Evolutionary conservation across 2,113 vertebrate species (phyloP).

Genomic region (Tachuris rubrigastra): DNA sequence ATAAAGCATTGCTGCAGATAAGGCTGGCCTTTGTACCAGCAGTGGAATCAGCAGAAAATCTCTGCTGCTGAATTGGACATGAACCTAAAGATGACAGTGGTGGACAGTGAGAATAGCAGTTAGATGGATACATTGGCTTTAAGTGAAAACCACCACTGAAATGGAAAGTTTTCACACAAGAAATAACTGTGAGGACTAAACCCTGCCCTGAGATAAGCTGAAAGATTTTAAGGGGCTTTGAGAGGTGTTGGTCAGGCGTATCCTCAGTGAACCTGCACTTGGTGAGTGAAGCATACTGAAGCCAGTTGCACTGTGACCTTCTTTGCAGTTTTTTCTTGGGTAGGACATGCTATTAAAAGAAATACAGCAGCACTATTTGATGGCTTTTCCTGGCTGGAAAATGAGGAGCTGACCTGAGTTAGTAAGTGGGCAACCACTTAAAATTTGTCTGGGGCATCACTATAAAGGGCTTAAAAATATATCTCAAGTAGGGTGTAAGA

Average conservation of each 20-base stretch:
- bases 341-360: background rate
- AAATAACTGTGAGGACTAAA: background rate
- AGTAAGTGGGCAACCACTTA: background rate
- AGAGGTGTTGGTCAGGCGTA: background rate
- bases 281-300: background rate
- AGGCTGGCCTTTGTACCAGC: background rate
- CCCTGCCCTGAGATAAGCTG: background rate
- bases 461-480: background rate
- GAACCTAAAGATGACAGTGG: background rate
- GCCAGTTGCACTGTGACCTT: rapidly evolving
- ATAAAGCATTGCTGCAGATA: background rate
- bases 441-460: background rate
- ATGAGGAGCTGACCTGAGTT: background rate
- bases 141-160: background rate
- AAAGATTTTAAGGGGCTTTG: background rate
- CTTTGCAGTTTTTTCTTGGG: background rate
- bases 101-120: background rate
- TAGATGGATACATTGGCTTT: background rate
- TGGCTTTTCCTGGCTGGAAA: background rate
- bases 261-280: background rate
- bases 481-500: background rate
- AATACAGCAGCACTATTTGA: background rate
- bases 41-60: background rate
- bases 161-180: background rate
- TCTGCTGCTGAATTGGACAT: background rate